Conservation (phyloP, 1,140 invertebrate genomes). For the Drosophila repletoides region DNA sequence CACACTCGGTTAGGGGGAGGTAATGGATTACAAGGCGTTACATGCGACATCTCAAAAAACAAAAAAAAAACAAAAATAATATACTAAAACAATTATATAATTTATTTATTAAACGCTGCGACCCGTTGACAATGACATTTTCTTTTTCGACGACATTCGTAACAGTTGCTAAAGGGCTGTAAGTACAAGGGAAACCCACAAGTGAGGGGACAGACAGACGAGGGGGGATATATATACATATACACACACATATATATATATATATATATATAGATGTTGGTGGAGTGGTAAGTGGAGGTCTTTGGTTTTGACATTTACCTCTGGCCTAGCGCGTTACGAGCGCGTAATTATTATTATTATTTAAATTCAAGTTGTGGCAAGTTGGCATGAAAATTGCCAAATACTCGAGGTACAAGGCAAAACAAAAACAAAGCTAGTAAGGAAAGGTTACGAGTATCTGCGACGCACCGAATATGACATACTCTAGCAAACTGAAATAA, state of each 20-base stretch:
- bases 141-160: conserved; percentile 32
- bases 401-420: neutral
- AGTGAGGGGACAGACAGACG: too few relatives aligned
- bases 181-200: neutral
- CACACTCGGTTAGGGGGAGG: neutral
- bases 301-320: conserved; percentile 39
- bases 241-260: too few relatives aligned
- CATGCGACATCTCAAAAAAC: neutral
- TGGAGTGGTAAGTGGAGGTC: conserved; percentile 13
- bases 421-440: neutral
- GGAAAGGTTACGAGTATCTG: neutral
- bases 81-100: conserved; percentile 20
- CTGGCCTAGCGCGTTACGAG: conserved; percentile 26
- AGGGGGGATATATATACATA: too few relatives aligned
- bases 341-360: conserved; percentile 33
- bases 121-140: conserved; percentile 51
- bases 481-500: too few relatives aligned
- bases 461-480: too few relatives aligned
- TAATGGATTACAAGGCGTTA: conserved; percentile 23
- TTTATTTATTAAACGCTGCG: conserved; percentile 44
- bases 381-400: conserved; percentile 34
- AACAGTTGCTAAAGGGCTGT: conserved; percentile 31
- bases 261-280: neutral
- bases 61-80: neutral
- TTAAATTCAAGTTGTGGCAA: conserved; percentile 26